Percentiles rank a stretch among this genome's conserved stretches.
phyloP scores from a whole-genome alignment of 1,140 invertebrate species.

The Zeugodacus cucurbitae region DNA sequence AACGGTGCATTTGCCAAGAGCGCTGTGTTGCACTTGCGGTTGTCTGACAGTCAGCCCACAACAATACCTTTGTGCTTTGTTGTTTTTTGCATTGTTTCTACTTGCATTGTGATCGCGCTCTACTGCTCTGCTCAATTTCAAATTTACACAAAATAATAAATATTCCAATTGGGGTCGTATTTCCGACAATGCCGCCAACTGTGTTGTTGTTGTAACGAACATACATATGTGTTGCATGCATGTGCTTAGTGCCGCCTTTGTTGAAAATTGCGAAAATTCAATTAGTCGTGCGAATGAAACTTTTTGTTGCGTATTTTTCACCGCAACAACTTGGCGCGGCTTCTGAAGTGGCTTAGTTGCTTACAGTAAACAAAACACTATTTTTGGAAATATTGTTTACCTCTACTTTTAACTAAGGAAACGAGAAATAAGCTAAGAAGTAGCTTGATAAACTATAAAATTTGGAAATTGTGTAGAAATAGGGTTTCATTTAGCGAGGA shows the following conservation, averaged over 20 bases:
- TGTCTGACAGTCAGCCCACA: not conserved
- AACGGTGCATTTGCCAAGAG: not conserved
- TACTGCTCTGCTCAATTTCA: conserved; percentile 24
- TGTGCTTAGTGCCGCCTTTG: not conserved
- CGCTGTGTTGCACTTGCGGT: conserved; percentile 9
- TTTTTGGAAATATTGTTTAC: too few species aligned
- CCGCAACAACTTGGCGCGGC: not conserved
- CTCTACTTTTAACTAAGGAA: too few species aligned
- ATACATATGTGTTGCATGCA: not conserved
- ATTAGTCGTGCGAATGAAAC: conserved; percentile 5
- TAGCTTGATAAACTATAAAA: too few species aligned
- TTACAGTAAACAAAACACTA: too few species aligned
- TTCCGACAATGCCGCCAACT: not conserved
- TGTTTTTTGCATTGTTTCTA: not conserved
- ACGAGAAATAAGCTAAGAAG: too few species aligned
- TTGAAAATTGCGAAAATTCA: conserved; percentile 12
- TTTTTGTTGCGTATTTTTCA: not conserved
- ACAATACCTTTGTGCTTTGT: not conserved
- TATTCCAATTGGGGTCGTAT: conserved; percentile 18
- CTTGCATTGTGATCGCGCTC: not conserved
- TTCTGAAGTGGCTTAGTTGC: not conserved
- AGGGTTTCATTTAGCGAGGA: too few species aligned
- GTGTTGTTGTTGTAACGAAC: not conserved
- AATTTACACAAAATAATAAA: conserved; percentile 36
- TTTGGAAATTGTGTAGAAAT: too few species aligned